Evolutionary conservation across 2,797 vertebrate genomes (phyloP).

Genomic region (Neomorphus geoffroyi): DNA sequence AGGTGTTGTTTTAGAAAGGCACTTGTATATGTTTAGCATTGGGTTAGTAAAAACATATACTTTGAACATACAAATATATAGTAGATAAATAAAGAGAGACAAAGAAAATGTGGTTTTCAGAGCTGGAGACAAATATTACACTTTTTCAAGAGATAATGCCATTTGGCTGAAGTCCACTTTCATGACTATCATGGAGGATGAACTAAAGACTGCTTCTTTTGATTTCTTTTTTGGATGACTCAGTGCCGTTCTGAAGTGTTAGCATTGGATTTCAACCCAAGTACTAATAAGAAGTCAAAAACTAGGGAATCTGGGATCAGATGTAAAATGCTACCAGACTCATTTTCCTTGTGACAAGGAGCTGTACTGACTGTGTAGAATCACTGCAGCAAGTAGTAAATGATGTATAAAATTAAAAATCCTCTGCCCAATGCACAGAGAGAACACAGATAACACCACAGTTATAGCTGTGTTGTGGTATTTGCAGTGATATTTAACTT

Average conservation of each 20-base stretch:
- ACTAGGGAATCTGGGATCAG: neutral
- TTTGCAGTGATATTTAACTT: constrained; percentile 8
- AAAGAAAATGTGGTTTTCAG: neutral
- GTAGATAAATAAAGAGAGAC: neutral
- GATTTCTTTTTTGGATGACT: neutral
- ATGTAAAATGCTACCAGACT: neutral
- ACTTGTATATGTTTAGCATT: neutral
- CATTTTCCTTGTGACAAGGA: neutral
- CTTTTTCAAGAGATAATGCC: neutral
- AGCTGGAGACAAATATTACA: neutral
- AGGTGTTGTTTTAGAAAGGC: neutral
- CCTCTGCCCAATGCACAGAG: neutral
- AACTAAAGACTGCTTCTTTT: neutral
- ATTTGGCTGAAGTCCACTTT: neutral
- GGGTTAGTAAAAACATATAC: neutral
- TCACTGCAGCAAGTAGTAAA: constrained; percentile 13
- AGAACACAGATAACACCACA: neutral
- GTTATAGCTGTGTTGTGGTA: neutral
- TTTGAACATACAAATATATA: neutral
- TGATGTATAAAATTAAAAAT: constrained; percentile 55
- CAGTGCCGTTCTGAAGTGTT: neutral
- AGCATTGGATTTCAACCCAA: neutral
- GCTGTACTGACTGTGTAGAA: neutral
- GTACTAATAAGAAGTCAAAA: neutral
- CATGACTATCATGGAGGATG: neutral